Evolutionary conservation across 2,888 invertebrate genomes (phyloP), one percentile per base, ranked within the genome.

Genomic region (Dione vanillae): DNA sequence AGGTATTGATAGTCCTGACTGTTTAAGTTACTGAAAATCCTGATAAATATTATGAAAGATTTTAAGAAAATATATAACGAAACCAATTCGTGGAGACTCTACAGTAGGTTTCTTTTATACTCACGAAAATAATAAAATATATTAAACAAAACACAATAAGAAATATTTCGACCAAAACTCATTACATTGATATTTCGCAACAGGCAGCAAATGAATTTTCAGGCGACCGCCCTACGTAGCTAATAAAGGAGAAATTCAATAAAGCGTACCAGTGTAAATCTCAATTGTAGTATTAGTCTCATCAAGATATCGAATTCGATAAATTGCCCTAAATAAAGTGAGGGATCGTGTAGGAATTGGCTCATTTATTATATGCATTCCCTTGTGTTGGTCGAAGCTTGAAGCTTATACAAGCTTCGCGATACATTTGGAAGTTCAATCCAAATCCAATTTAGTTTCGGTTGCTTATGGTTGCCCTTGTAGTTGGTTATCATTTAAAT

Each of bases 271-370:
- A 45, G 70, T 52, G 83, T 88, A 87, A 86, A 88, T 87, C 85
- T 86, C 86, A 85, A 87, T 88, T 82, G 83, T 79, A 76, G 78
- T 76, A 75, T 75, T 77, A 81, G 79, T 83, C 70, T 83, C 82
- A 84, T 87, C 83, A 83, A 81, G 83, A 81, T 82, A 80, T 65
- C 47, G 68, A 77, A 81, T 81, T 79, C 71, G 65, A 76, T 76
- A 78, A 80, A 83, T 82, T 79, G 80, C 77, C 81, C 77, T 77
- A 78, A 83, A 82, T 80, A 81, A 80, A 79, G 78, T 70, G 59
- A 66, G 59, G 66, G 65, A 66, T 66, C 65, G 70, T 66, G 43
- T 67, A 47, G 27, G 43, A 70, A 70, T 67, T 62, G 67, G 54
- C 41, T 66, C 52, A 70, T 70, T 62, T 62, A 61, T 45, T 49